Conservation (phyloP, 2,113 vertebrate species). For the Seriola quinqueradiata region DNA sequence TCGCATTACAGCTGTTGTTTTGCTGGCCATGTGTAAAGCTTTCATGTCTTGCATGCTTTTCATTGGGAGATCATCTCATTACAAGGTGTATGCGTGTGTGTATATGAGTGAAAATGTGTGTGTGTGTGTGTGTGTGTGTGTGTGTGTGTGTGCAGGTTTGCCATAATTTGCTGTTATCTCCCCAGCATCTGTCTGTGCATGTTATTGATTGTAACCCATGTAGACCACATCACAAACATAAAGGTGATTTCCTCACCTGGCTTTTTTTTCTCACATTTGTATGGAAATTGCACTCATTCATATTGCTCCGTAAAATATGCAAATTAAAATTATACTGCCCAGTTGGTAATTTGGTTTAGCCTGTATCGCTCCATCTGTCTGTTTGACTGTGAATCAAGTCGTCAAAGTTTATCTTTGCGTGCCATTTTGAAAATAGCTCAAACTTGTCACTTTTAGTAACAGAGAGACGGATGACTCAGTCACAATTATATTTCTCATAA, state of each 20-base stretch:
- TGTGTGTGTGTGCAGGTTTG: neutral
- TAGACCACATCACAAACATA: slow-evolving; percentile 25
- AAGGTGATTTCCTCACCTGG: slow-evolving; percentile 26
- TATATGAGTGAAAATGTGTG: slow-evolving; percentile 12
- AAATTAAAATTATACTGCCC: slow-evolving; percentile 47
- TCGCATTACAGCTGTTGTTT: slow-evolving; percentile 69
- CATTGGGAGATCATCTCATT: slow-evolving; percentile 60
- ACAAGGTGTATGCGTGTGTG: slow-evolving; percentile 29
- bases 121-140: neutral
- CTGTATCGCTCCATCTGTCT: slow-evolving; percentile 36
- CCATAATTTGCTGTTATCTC: slow-evolving; percentile 43
- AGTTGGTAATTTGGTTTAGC: slow-evolving; percentile 47
- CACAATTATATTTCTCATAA: slow-evolving; percentile 15
- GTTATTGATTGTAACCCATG: slow-evolving; percentile 38
- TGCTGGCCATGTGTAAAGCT: slow-evolving; percentile 60
- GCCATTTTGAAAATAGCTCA: slow-evolving; percentile 45
- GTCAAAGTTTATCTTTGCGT: slow-evolving; percentile 43
- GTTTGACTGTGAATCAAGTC: slow-evolving; percentile 38
- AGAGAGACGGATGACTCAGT: slow-evolving; percentile 44
- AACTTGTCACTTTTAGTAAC: slow-evolving; percentile 36
- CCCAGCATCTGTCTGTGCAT: slow-evolving; percentile 45
- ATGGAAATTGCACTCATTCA: slow-evolving; percentile 59
- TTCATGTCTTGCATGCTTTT: slow-evolving; percentile 56
- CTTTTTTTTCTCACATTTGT: slow-evolving; percentile 23
- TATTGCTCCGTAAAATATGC: slow-evolving; percentile 47